Evolutionary conservation across 2,113 vertebrate genomes (phyloP).

Genomic region (Oreochromis niloticus): DNA sequence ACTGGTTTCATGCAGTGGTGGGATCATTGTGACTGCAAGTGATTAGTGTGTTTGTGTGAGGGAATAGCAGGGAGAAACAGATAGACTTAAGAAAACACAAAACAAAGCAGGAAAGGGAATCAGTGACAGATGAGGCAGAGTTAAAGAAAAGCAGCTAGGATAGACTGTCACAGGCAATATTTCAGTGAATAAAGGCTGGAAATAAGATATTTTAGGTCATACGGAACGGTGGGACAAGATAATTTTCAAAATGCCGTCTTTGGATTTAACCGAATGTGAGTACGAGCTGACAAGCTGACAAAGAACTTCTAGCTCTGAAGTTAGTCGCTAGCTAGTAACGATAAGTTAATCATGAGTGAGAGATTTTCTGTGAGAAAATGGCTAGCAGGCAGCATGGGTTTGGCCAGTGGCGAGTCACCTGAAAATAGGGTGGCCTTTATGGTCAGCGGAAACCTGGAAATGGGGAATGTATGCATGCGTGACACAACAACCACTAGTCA

Average conservation of each 20-base stretch:
- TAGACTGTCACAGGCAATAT: background rate
- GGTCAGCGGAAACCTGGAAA: conserved; percentile 18
- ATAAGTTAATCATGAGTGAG: background rate
- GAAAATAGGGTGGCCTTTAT: background rate
- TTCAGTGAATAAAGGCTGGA: background rate
- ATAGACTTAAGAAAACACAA: background rate
- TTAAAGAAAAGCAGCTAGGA: background rate
- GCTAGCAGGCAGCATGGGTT: background rate
- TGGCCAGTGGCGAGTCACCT: background rate
- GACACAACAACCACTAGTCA: conserved; percentile 14
- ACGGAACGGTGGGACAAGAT: background rate
- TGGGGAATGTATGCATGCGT: conserved; percentile 23
- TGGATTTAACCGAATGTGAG: conserved; percentile 5
- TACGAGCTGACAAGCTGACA: conserved; percentile 43
- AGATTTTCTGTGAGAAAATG: background rate
- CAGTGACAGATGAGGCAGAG: background rate
- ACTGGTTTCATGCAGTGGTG: background rate
- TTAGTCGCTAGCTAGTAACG: background rate
- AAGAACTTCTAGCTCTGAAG: conserved; percentile 4
- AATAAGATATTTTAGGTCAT: background rate
- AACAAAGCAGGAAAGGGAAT: background rate
- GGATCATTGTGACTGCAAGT: background rate
- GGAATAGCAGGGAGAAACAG: background rate
- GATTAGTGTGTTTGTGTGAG: background rate
- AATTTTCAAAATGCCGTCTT: background rate